Conservation (phyloP, 2,888 invertebrate species). For the Synanthedon andrenaeformis region DNA sequence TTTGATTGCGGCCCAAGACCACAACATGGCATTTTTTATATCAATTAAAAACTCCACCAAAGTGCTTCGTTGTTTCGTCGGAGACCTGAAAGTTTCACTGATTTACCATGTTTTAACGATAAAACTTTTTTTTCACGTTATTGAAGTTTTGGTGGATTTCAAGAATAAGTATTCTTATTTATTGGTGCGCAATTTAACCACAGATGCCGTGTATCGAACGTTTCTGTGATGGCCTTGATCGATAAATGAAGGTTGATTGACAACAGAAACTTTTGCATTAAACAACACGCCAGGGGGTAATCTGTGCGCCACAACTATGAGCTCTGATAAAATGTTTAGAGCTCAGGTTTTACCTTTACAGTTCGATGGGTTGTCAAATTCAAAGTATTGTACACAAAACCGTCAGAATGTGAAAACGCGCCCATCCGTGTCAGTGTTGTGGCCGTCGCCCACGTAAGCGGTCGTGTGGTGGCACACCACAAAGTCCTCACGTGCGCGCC, state of each 20-base stretch:
- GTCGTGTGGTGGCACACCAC: slow-evolving; percentile 42
- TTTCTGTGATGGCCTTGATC: slow-evolving; percentile 23
- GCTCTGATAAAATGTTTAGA: background rate
- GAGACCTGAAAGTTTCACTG: slow-evolving; percentile 45
- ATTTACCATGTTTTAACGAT: slow-evolving; percentile 37
- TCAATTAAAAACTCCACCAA: slow-evolving; percentile 46
- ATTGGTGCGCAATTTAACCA: slow-evolving; percentile 5
- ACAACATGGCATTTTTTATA: slow-evolving; percentile 39
- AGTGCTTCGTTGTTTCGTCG: slow-evolving; percentile 46
- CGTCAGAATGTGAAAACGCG: slow-evolving; percentile 17
- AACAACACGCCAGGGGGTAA: no score
- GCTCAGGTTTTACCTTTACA: slow-evolving; percentile 10
- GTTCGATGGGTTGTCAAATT: slow-evolving; percentile 20
- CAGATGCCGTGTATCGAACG: no score
- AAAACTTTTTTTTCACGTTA: slow-evolving; percentile 12
- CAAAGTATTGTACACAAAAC: slow-evolving; percentile 22
- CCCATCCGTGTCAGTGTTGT: slow-evolving; percentile 35
- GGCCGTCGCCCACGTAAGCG: slow-evolving; percentile 49
- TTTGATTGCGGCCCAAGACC: slow-evolving; percentile 56
- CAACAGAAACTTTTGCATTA: slow-evolving; percentile 12
- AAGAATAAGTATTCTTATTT: slow-evolving; percentile 10
- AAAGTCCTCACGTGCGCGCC: slow-evolving; percentile 59
- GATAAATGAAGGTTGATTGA: slow-evolving; percentile 20
- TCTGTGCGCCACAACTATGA: background rate
- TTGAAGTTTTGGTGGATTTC: background rate